Evolutionary conservation across 2,888 invertebrate genomes (phyloP).

Genomic region (Agrochola macilenta): DNA sequence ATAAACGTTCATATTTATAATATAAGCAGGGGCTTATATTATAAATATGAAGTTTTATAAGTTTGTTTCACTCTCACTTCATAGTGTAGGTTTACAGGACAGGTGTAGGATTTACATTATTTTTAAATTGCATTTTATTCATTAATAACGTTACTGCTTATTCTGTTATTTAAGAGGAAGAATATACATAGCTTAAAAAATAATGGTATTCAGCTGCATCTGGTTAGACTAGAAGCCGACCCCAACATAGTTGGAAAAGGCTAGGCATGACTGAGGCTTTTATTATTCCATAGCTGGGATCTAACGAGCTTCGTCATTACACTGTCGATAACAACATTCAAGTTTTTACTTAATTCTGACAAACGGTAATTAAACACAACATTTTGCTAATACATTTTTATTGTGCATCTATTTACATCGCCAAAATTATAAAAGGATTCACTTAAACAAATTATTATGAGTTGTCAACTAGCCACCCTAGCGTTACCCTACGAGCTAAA

Average conservation of each 20-base stretch:
- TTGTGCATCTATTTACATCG: constrained; percentile 81
- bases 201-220: not conserved
- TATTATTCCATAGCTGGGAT: not conserved
- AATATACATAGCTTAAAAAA: not conserved
- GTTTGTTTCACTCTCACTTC: too few species aligned
- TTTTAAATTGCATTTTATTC: too few species aligned
- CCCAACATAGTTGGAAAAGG: not conserved
- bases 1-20: too few species aligned
- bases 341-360: constrained; percentile 15
- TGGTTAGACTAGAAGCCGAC: not conserved
- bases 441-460: constrained; percentile 79
- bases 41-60: too few species aligned
- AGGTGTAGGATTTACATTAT: too few species aligned
- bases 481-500: constrained; percentile 68
- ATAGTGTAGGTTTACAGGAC: too few species aligned
- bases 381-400: constrained; percentile 68
- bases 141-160: too few species aligned
- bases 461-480: constrained; percentile 73
- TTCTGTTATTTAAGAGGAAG: too few species aligned
- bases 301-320: not conserved
- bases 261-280: not conserved
- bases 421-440: constrained; percentile 76
- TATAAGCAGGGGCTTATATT: too few species aligned
- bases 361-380: constrained; percentile 50
- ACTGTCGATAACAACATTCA: not conserved